phyloP scores from a whole-genome alignment of 2,113 vertebrate species.

The Cephalopterus ornatus region DNA sequence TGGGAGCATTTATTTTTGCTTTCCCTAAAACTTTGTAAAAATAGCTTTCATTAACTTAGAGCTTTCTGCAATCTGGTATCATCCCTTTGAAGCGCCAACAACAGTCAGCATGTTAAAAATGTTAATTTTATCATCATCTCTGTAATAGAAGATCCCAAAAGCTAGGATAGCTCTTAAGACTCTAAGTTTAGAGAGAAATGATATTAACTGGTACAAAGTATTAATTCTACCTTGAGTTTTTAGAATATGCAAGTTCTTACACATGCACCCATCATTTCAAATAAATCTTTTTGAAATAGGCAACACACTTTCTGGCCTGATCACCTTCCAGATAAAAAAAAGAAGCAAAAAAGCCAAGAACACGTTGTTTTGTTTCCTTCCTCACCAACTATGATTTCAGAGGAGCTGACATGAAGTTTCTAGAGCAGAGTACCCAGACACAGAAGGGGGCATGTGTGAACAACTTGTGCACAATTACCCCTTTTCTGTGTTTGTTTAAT shows the following conservation, averaged over 20 bases:
- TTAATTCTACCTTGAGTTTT: not conserved
- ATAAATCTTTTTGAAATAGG: not conserved
- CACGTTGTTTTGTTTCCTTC: not conserved
- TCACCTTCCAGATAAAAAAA: not conserved
- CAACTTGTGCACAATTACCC: not conserved
- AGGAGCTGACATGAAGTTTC: not conserved
- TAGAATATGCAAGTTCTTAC: not conserved
- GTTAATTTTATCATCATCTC: not conserved
- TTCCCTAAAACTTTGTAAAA: not conserved
- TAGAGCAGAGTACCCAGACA: not conserved
- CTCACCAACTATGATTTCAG: not conserved
- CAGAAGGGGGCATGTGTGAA: fast-evolving
- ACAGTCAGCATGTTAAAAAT: not conserved
- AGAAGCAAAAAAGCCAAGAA: not conserved
- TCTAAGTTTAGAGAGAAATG: not conserved
- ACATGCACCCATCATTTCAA: not conserved
- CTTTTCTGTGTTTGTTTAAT: not conserved
- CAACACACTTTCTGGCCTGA: not conserved
- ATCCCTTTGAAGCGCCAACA: not conserved
- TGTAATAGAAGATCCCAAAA: not conserved
- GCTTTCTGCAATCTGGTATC: not conserved
- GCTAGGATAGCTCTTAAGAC: not conserved
- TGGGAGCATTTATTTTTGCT: not conserved
- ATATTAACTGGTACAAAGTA: not conserved
- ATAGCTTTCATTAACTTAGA: not conserved